Percentiles rank a stretch among this genome's conserved stretches.
Conservation (phyloP, 2,888 invertebrate species). For the Celastrina argiolus region DNA sequence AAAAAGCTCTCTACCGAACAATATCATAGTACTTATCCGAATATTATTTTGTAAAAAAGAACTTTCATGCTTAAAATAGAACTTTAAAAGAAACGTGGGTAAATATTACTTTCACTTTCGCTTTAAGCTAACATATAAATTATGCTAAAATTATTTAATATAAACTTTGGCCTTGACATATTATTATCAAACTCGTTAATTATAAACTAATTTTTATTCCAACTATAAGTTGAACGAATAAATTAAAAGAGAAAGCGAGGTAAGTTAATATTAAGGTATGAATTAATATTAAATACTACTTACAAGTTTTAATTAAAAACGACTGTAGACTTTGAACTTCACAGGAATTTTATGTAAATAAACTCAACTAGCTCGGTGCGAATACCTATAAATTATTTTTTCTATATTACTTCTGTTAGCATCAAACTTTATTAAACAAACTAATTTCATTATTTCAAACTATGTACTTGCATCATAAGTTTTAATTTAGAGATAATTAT, state of each 20-base stretch:
- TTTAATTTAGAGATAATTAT: no score
- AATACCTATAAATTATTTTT: no score
- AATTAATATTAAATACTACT: background rate
- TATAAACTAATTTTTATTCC: background rate
- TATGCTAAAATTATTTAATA: background rate
- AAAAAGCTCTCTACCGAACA: no score
- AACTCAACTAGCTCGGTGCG: no score
- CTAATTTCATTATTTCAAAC: no score
- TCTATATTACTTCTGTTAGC: no score
- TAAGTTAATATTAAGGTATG: background rate
- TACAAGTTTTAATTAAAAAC: background rate
- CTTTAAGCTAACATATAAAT: background rate
- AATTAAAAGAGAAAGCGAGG: conserved; percentile 1
- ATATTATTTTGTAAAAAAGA: background rate
- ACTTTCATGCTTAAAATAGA: background rate
- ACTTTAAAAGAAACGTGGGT: background rate
- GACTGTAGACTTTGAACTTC: background rate
- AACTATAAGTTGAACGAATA: conserved; percentile 5
- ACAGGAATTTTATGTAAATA: no score
- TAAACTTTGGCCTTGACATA: background rate
- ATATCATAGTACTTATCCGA: no score
- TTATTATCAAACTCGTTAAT: background rate
- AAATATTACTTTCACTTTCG: conserved; percentile 3
- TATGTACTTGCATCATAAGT: no score
- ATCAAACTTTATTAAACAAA: no score